Conservation (phyloP, 2,113 vertebrate genomes). For the human region DNA sequence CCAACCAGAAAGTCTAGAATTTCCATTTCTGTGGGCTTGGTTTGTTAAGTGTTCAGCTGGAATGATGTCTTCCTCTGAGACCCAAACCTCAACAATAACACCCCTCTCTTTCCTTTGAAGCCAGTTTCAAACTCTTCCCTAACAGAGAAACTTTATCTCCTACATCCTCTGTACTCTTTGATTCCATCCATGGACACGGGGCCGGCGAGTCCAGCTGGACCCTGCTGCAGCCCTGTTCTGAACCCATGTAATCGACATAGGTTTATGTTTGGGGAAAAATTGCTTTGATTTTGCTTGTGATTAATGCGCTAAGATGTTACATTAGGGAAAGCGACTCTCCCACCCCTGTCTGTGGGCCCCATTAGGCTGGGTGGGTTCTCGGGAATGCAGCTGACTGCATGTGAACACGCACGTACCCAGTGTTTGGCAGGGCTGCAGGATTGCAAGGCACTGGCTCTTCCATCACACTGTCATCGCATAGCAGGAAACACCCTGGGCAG, state of each 20-base stretch:
- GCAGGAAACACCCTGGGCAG: neutral
- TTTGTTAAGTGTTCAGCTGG: constrained; percentile 45
- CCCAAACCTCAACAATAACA: neutral
- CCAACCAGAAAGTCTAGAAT: constrained; percentile 13
- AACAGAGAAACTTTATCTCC: constrained; percentile 54
- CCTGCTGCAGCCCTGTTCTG: neutral
- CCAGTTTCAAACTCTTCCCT: constrained; percentile 30
- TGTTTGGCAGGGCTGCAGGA: neutral
- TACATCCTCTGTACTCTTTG: neutral
- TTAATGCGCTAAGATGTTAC: neutral
- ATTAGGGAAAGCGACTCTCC: neutral
- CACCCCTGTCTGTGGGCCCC: neutral
- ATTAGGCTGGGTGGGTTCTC: neutral
- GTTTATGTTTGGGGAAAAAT: neutral
- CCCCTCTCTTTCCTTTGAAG: constrained; percentile 57
- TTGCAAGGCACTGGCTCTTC: neutral
- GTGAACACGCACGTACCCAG: accelerated
- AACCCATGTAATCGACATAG: neutral
- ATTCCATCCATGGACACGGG: neutral
- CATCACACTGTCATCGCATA: constrained; percentile 5
- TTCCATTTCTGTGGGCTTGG: constrained; percentile 31
- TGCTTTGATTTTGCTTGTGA: constrained; percentile 56
- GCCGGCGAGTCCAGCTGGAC: neutral
- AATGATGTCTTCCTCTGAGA: constrained; percentile 53
- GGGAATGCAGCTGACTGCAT: neutral